Evolutionary conservation across 1,140 invertebrate genomes (phyloP).

Genomic region (Anthonomus grandis): DNA sequence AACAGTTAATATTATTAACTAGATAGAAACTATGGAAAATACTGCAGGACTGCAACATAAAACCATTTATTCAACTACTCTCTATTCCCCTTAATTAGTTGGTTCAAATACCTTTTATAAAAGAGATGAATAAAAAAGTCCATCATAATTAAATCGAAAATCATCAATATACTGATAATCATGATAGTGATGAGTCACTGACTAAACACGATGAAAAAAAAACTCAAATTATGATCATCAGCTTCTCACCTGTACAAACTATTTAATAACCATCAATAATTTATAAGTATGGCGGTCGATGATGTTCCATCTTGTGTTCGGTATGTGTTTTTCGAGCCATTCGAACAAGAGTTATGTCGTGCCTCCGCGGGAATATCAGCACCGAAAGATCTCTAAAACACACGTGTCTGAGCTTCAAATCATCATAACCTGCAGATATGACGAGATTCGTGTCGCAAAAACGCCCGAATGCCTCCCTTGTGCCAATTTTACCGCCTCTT

Average conservation of each 20-base stretch:
- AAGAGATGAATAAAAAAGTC: too few relatives aligned
- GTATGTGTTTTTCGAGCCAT: constrained; percentile 44
- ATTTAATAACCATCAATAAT: constrained; percentile 21
- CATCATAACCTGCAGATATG: constrained; percentile 34
- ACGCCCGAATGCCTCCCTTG: constrained; percentile 17
- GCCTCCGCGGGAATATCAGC: constrained; percentile 36
- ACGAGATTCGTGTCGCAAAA: constrained; percentile 19
- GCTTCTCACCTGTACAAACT: not conserved
- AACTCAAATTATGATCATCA: too few relatives aligned
- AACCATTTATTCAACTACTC: too few relatives aligned
- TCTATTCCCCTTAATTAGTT: too few relatives aligned
- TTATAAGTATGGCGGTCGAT: constrained; percentile 6
- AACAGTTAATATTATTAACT: too few relatives aligned
- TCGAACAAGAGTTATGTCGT: constrained; percentile 39
- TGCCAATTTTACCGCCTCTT: constrained; percentile 22
- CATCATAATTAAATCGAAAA: too few relatives aligned
- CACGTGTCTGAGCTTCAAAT: constrained; percentile 33
- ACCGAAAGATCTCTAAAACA: constrained; percentile 32
- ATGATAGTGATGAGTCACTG: too few relatives aligned
- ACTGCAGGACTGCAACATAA: too few relatives aligned
- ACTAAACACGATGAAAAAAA: too few relatives aligned
- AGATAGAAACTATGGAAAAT: too few relatives aligned
- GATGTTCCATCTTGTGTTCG: constrained; percentile 36
- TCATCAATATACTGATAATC: too few relatives aligned
- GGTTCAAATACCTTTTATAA: too few relatives aligned